phyloP scores from a whole-genome alignment of 2,113 vertebrate genomes.

The Cavia aperea region DNA sequence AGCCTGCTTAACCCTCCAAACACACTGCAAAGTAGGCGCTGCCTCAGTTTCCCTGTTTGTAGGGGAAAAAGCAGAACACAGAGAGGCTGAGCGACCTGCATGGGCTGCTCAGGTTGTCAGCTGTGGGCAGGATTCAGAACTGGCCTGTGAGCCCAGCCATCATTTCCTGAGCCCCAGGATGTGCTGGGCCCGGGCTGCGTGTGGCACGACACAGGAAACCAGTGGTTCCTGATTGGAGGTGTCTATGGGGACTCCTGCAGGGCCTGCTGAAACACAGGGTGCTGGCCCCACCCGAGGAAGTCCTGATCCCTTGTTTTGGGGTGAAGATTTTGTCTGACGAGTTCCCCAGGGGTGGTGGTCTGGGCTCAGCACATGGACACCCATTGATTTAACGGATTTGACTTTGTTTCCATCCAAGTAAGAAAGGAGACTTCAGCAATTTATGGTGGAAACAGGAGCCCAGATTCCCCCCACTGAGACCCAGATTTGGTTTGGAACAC shows the following conservation, averaged over 20 bases:
- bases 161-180: background rate
- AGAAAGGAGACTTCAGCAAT: background rate
- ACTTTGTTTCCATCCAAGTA: background rate
- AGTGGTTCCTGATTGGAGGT: background rate
- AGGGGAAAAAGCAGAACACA: background rate
- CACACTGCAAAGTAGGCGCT: background rate
- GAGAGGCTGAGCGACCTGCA: background rate
- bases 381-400: background rate
- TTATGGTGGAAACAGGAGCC: background rate
- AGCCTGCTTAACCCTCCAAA: background rate
- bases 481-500: background rate
- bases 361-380: background rate
- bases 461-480: background rate
- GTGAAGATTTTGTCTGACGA: background rate
- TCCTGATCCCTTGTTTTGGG: background rate
- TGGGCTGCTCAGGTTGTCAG: background rate
- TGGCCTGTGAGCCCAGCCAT: background rate
- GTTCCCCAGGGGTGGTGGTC: background rate
- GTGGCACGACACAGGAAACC: fast-evolving
- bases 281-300: background rate
- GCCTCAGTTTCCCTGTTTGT: background rate
- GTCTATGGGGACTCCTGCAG: background rate
- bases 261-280: background rate
- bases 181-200: background rate
- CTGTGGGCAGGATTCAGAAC: background rate